Evolutionary conservation across 1,140 invertebrate species (phyloP).

Genomic region (Drosophila virilis): DNA sequence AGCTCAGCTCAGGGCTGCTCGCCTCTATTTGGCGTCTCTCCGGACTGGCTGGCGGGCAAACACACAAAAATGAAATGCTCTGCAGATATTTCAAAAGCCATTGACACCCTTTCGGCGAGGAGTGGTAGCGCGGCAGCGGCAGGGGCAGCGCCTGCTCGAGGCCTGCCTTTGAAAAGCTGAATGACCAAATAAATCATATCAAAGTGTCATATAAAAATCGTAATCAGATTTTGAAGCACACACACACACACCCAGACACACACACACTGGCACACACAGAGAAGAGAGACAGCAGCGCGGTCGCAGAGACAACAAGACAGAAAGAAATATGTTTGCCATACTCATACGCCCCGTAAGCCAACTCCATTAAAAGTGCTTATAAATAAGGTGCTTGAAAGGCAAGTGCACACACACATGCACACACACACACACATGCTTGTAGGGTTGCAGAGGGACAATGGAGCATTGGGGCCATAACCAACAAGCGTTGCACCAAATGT

Average conservation of each 20-base stretch:
- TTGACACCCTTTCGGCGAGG: slow-evolving; percentile 77
- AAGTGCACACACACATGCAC: slow-evolving; percentile 60
- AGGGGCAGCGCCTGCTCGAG: slow-evolving; percentile 49
- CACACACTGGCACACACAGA: slow-evolving; percentile 51
- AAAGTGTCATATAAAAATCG: slow-evolving; percentile 84
- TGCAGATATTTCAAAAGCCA: slow-evolving; percentile 83
- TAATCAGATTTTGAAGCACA: slow-evolving; percentile 82
- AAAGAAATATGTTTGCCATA: slow-evolving; percentile 54
- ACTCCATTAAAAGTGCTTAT: slow-evolving; percentile 83
- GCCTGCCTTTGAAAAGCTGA: slow-evolving; percentile 82
- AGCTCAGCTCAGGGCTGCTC: slow-evolving; percentile 39
- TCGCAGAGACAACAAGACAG: slow-evolving; percentile 29
- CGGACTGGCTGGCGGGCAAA: slow-evolving; percentile 34
- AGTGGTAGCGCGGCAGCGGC: slow-evolving; percentile 28
- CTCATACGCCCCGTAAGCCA: slow-evolving; percentile 73
- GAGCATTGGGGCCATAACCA: slow-evolving; percentile 69
- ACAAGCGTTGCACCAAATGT: slow-evolving; percentile 74
- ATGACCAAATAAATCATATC: slow-evolving; percentile 83
- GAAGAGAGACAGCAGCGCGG: slow-evolving; percentile 15
- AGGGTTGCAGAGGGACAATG: slow-evolving; percentile 52
- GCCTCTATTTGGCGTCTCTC: slow-evolving; percentile 48
- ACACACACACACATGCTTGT: slow-evolving; percentile 14
- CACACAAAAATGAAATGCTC: slow-evolving; percentile 76
- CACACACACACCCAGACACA: slow-evolving; percentile 38
- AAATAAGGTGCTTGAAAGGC: slow-evolving; percentile 82